Percentiles rank a stretch among this genome's conserved stretches.
Evolutionary conservation across 2,888 invertebrate species (phyloP).

Genomic region (Protodeltote pygarga): DNA sequence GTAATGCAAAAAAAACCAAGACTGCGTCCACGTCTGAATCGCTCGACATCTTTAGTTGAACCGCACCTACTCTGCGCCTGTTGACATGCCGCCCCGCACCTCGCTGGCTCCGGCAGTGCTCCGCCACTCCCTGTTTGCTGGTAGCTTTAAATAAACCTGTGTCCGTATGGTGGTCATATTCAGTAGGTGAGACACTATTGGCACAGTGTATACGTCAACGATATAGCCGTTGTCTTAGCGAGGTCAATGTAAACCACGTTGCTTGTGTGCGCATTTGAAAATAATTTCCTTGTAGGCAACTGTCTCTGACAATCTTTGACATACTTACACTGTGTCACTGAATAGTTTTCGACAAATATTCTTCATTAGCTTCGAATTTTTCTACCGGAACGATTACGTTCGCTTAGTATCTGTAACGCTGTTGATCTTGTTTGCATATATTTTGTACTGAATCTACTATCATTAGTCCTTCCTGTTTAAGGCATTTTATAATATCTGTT

Average conservation of each 20-base stretch:
- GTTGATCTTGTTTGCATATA: conserved; percentile 43
- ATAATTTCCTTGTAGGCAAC: not conserved
- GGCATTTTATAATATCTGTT: conserved; percentile 51
- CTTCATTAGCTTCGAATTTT: conserved; percentile 15
- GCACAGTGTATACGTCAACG: conserved; percentile 4
- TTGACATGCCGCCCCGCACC: too few species aligned
- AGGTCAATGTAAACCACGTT: conserved; percentile 1
- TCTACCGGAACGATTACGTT: not conserved
- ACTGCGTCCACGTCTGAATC: too few species aligned
- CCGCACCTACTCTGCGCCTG: too few species aligned
- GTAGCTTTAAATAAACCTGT: too few species aligned
- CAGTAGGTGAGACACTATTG: not conserved
- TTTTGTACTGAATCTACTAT: conserved; percentile 58
- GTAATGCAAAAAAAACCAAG: too few species aligned
- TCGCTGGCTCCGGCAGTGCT: too few species aligned
- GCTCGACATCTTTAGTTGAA: too few species aligned
- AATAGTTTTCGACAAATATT: conserved; percentile 2
- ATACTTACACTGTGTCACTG: not conserved
- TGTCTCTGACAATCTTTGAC: conserved; percentile 7
- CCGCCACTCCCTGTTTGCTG: too few species aligned
- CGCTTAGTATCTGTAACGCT: conserved; percentile 1
- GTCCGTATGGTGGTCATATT: too few species aligned
- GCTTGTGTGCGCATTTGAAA: conserved; percentile 2
- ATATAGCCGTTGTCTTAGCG: conserved; percentile 4
- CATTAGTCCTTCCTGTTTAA: conserved; percentile 54